phyloP scores from a whole-genome alignment of 2,797 vertebrate genomes.

The Platalea minor region DNA sequence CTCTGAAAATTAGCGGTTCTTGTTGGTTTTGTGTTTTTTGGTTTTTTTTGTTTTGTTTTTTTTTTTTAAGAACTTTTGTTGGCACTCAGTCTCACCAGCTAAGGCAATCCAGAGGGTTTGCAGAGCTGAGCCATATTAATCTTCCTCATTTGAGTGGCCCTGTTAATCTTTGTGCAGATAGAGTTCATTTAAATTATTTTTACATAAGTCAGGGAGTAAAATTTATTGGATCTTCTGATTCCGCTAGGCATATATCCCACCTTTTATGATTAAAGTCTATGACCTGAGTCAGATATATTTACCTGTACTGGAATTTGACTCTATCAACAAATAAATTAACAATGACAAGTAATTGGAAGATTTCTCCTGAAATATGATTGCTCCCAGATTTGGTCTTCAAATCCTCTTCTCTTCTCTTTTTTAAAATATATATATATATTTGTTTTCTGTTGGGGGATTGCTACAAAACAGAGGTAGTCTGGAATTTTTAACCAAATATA shows the following conservation, averaged over 20 bases:
- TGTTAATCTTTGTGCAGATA: background rate
- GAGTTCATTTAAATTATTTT: background rate
- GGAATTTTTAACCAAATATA: background rate
- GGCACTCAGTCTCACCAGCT: rapidly evolving
- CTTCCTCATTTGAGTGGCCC: background rate
- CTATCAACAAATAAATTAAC: background rate
- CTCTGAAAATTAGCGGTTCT: background rate
- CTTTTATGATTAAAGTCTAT: background rate
- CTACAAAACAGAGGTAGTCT: background rate
- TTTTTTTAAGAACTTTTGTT: background rate
- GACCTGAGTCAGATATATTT: background rate
- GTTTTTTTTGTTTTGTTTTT: too few relatives aligned
- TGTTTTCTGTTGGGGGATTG: background rate
- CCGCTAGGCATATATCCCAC: background rate
- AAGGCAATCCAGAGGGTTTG: background rate
- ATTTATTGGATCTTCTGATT: background rate
- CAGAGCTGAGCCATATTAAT: background rate
- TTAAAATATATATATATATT: too few relatives aligned
- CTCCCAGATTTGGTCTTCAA: background rate
- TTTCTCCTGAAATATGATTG: background rate
- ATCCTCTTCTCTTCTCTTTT: background rate
- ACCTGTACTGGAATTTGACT: background rate
- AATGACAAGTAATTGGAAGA: background rate
- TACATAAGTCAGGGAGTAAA: background rate
- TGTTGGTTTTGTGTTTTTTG: too few relatives aligned